Conservation (phyloP, 1,140 invertebrate genomes). For the Saccostrea cuccullata region DNA sequence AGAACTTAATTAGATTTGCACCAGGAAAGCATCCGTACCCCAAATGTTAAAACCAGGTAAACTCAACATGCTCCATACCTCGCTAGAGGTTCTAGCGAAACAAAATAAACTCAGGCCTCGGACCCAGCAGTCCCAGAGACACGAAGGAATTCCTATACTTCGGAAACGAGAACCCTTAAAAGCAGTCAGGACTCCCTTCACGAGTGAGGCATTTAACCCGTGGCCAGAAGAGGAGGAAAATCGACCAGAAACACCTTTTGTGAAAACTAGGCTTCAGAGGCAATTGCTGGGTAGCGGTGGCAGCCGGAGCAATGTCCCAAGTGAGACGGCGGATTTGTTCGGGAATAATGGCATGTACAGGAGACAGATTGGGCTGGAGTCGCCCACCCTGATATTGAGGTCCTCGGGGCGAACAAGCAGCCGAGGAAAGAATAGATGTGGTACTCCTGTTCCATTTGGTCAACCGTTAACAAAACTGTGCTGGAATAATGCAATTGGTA, state of each 20-base stretch:
- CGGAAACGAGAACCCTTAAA: conserved; percentile 34
- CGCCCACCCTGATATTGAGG: neutral
- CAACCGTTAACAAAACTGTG: conserved; percentile 43
- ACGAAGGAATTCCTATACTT: neutral
- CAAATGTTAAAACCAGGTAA: conserved; percentile 24
- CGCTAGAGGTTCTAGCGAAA: conserved; percentile 26
- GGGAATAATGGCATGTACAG: conserved; percentile 42
- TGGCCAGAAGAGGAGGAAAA: conserved; percentile 46
- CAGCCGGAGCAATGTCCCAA: conserved; percentile 35
- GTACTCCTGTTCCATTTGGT: conserved; percentile 36
- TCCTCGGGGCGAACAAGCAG: conserved; percentile 25
- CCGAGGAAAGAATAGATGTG: conserved; percentile 8
- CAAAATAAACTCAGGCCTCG: conserved; percentile 25
- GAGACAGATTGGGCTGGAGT: neutral
- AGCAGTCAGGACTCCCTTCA: conserved; percentile 15
- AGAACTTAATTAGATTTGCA: neutral
- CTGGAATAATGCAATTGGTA: conserved; percentile 44
- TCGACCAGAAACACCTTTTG: conserved; percentile 43
- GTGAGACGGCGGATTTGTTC: conserved; percentile 41
- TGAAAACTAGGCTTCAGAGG: conserved; percentile 36
- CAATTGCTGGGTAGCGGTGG: conserved; percentile 37
- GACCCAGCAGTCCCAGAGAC: conserved; percentile 20
- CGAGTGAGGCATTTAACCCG: conserved; percentile 23
- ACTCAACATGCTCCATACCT: conserved; percentile 36
- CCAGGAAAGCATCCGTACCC: neutral